These are phyloP conservation scores for Orius insidiosus DNA, from an alignment of 1,140 invertebrate species.

Conservation along the genomic window DNA sequence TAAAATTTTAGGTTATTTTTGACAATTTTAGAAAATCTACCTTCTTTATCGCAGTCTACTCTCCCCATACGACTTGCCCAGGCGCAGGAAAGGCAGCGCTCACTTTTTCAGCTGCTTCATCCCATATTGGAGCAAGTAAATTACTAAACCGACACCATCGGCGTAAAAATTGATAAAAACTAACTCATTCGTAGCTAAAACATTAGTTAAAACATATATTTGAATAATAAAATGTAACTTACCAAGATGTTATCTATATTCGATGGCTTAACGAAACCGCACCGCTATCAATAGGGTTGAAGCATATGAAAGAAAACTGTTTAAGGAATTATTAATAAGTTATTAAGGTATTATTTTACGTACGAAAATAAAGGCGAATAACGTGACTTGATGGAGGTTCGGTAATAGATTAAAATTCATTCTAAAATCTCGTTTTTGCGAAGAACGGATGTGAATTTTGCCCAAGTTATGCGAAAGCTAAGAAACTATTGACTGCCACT, in stretches of 20 bases:
- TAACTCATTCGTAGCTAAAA: conserved; percentile 57
- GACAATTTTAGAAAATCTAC: too few relatives aligned
- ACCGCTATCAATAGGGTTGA: conserved; percentile 12
- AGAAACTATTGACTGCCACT: too few relatives aligned
- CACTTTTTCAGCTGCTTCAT: conserved; percentile 84
- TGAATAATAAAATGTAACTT: neutral
- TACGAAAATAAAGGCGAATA: too few relatives aligned
- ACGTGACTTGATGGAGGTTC: too few relatives aligned
- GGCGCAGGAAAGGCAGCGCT: conserved; percentile 56
- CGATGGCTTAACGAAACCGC: conserved; percentile 13
- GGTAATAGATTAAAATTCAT: too few relatives aligned
- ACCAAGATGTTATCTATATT: conserved; percentile 14
- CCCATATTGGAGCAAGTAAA: conserved; percentile 88
- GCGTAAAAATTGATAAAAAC: conserved; percentile 98
- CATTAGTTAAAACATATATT: neutral
- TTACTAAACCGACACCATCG: conserved; percentile 96
- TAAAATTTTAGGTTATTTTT: conserved; percentile 16
- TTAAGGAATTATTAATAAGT: conserved; percentile 2
- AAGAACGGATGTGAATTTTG: too few relatives aligned
- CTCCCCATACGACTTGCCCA: conserved; percentile 85
- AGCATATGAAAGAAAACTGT: conserved; percentile 14
- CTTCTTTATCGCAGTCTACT: conserved; percentile 91
- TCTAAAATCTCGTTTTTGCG: too few relatives aligned
- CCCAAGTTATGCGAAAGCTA: too few relatives aligned
- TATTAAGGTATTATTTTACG: too few relatives aligned